phyloP scores from a whole-genome alignment of 2,797 vertebrate genomes.

The Euthynnus affinis region DNA sequence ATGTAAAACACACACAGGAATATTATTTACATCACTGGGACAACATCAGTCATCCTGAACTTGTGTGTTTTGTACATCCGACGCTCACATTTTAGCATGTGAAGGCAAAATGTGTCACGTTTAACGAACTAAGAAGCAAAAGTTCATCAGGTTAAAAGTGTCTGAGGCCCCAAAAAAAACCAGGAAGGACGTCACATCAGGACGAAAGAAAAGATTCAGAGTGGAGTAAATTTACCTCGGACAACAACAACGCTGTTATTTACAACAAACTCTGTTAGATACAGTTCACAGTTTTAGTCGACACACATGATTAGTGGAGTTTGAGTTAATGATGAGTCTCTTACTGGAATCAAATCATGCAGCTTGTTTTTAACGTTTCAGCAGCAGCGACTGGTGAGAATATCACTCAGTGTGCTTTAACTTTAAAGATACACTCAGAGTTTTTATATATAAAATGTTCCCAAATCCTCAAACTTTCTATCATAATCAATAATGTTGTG shows the following conservation, averaged over 20 bases:
- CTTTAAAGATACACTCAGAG: no score
- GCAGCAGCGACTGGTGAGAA: background rate
- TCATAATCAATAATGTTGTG: background rate
- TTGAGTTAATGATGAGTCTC: conserved; percentile 46
- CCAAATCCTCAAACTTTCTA: no score
- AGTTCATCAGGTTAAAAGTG: no score
- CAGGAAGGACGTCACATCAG: background rate
- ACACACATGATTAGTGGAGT: conserved; percentile 47
- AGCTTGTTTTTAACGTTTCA: background rate
- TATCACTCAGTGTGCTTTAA: background rate
- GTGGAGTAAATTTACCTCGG: background rate
- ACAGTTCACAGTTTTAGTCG: conserved; percentile 28
- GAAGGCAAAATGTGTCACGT: conserved; percentile 14
- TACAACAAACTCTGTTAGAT: conserved; percentile 56
- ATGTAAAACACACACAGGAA: no score
- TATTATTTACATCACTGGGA: no score
- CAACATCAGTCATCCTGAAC: no score
- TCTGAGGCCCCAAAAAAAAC: no score
- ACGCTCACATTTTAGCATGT: conserved; percentile 10
- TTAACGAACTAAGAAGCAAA: background rate
- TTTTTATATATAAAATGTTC: no score
- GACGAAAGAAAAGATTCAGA: conserved; percentile 14
- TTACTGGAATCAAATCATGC: no score
- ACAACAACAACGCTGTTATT: conserved; percentile 55
- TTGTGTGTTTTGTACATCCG: background rate